These are phyloP conservation scores for Odontocerum albicorne DNA, from an alignment of 2,888 invertebrate genomes.

Conservation along the genomic window DNA sequence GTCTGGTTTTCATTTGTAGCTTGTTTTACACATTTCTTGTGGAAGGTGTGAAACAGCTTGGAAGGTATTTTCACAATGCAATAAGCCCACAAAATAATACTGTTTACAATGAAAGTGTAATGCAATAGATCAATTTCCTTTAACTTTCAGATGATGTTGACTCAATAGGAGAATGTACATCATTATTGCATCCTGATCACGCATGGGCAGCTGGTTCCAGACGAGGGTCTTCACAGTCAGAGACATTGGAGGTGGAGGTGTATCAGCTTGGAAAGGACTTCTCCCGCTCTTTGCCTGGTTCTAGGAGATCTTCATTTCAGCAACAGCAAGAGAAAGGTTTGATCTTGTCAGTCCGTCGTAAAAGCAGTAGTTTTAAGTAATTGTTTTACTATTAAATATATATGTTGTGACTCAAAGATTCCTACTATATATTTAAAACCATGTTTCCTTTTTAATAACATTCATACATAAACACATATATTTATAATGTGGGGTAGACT, in stretches of 20 bases:
- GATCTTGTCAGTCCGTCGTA: not conserved
- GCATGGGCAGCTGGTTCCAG: conserved; percentile 78
- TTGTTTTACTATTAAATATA: not conserved
- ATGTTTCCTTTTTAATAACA: too few relatives aligned
- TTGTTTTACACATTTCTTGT: too few relatives aligned
- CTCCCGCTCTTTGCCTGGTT: conserved; percentile 82
- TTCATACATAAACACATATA: too few relatives aligned
- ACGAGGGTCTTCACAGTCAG: conserved; percentile 87
- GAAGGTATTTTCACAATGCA: too few relatives aligned
- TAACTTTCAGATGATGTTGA: conserved; percentile 66
- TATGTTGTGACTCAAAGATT: too few relatives aligned
- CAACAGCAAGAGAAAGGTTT: conserved; percentile 64
- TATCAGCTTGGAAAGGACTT: conserved; percentile 86
- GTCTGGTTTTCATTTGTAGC: too few relatives aligned
- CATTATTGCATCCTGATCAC: conserved; percentile 83
- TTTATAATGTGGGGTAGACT: too few relatives aligned
- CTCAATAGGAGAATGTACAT: conserved; percentile 73
- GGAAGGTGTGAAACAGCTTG: too few relatives aligned
- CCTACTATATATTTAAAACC: too few relatives aligned
- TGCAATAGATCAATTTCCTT: too few relatives aligned
- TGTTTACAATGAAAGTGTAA: too few relatives aligned
- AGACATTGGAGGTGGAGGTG: conserved; percentile 81
- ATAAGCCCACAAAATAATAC: too few relatives aligned
- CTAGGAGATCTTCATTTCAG: conserved; percentile 83
- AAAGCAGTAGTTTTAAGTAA: not conserved